Percentiles rank a stretch among this genome's conserved stretches.
phyloP scores from a whole-genome alignment of 2,888 invertebrate genomes.

The Auanema sp. region DNA sequence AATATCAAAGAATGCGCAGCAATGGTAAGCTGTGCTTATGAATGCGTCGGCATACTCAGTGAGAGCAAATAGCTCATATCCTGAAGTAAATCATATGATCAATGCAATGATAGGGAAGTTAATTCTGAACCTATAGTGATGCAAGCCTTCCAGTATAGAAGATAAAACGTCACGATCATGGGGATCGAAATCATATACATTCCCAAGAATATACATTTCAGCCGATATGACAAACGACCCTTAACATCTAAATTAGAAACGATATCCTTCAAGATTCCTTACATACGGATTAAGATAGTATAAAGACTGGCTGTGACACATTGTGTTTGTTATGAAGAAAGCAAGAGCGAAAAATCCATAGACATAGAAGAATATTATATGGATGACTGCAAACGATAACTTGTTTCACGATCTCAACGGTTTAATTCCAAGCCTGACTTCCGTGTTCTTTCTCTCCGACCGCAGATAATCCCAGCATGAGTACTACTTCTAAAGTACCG shows the following conservation, averaged over 20 bases:
- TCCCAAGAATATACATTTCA: conserved; percentile 44
- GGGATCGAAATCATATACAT: conserved; percentile 53
- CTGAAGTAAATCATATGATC: conserved; percentile 32
- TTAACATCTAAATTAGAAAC: conserved; percentile 20
- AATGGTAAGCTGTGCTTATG: conserved; percentile 55
- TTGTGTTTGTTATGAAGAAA: conserved; percentile 55
- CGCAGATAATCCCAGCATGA: conserved; percentile 63
- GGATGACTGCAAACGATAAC: conserved; percentile 37
- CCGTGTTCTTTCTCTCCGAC: conserved; percentile 57
- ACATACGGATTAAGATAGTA: conserved; percentile 59
- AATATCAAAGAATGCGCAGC: conserved; percentile 59
- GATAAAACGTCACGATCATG: conserved; percentile 51
- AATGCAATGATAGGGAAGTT: not conserved
- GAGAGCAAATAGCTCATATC: conserved; percentile 59
- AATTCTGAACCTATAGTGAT: conserved; percentile 49
- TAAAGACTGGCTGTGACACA: conserved; percentile 56
- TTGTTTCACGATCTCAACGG: not conserved
- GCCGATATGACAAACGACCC: conserved; percentile 52
- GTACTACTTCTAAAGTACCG: conserved; percentile 67
- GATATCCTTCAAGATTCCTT: conserved; percentile 5
- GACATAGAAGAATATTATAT: conserved; percentile 55
- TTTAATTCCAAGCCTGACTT: conserved; percentile 11
- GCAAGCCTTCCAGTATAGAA: conserved; percentile 59
- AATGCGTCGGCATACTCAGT: conserved; percentile 58
- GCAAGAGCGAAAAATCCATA: conserved; percentile 53